phyloP scores from a whole-genome alignment of 2,888 invertebrate species.

The Drosophila bunnanda region DNA sequence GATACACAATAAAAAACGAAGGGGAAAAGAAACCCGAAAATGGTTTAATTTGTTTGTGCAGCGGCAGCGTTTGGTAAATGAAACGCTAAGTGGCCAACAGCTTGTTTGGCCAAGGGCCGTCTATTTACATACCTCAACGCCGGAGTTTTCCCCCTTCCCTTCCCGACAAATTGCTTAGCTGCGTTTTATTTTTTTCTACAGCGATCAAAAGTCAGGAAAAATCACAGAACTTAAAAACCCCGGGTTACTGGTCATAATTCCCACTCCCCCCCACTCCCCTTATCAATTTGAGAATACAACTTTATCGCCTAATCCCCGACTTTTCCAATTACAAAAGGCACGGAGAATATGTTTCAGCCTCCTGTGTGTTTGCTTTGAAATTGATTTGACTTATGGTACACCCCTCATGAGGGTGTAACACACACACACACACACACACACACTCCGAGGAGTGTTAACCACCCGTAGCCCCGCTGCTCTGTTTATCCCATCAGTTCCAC shows the following conservation, averaged over 20 bases:
- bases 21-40: slow-evolving; percentile 47
- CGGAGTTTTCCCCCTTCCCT: slow-evolving; percentile 16
- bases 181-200: neutral
- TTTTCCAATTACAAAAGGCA: slow-evolving; percentile 57
- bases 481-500: slow-evolving; percentile 41
- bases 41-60: slow-evolving; percentile 74
- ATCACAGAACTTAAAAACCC: slow-evolving; percentile 8
- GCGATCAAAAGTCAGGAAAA: neutral
- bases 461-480: slow-evolving; percentile 65
- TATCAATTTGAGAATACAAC: slow-evolving; percentile 62
- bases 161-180: slow-evolving; percentile 67
- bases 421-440: neutral
- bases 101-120: slow-evolving; percentile 57
- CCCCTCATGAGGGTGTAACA: slow-evolving; percentile 42
- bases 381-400: slow-evolving; percentile 62
- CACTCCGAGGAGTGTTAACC: slow-evolving; percentile 60
- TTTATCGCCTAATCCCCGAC: slow-evolving; percentile 67
- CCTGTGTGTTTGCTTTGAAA: slow-evolving; percentile 29
- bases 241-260: slow-evolving; percentile 21
- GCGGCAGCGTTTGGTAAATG: slow-evolving; percentile 77
- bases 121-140: slow-evolving; percentile 40
- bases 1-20: slow-evolving; percentile 5
- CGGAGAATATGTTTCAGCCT: slow-evolving; percentile 61
- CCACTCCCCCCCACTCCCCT: slow-evolving; percentile 9
- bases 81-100: slow-evolving; percentile 76